These are phyloP conservation scores for Tipula helvola DNA, from an alignment of 2,888 invertebrate genomes.

Conservation along the genomic window DNA sequence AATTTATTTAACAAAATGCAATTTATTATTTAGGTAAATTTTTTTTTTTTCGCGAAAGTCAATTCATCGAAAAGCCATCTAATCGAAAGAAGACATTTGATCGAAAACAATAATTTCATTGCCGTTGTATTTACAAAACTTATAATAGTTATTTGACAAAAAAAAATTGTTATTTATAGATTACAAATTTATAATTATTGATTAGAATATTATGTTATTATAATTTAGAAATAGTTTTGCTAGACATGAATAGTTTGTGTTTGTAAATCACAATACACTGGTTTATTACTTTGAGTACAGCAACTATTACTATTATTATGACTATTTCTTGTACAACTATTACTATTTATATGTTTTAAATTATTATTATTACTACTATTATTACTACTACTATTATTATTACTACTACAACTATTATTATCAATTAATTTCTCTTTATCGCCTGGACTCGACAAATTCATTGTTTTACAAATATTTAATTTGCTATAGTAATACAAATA, in stretches of 20 bases:
- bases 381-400: conserved; percentile 1
- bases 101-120: not conserved
- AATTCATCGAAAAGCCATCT: not conserved
- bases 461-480: not conserved
- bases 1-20: not conserved
- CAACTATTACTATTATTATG: not conserved
- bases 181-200: not conserved
- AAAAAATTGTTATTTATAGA: not conserved
- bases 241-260: conserved; percentile 4
- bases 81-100: not conserved
- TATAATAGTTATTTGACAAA: not conserved
- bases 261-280: not conserved
- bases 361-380: conserved; percentile 7
- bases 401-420: not conserved
- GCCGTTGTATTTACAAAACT: not conserved
- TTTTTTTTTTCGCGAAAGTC: not conserved
- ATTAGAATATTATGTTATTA: not conserved
- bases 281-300: not conserved
- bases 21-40: not conserved
- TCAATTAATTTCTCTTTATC: conserved; percentile 5
- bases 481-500: not conserved
- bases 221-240: not conserved
- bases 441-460: not conserved
- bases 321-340: not conserved
- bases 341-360: not conserved